These are phyloP conservation scores for Microcebus tavaratra DNA, from an alignment of 2,113 vertebrate genomes.

Conservation along the genomic window DNA sequence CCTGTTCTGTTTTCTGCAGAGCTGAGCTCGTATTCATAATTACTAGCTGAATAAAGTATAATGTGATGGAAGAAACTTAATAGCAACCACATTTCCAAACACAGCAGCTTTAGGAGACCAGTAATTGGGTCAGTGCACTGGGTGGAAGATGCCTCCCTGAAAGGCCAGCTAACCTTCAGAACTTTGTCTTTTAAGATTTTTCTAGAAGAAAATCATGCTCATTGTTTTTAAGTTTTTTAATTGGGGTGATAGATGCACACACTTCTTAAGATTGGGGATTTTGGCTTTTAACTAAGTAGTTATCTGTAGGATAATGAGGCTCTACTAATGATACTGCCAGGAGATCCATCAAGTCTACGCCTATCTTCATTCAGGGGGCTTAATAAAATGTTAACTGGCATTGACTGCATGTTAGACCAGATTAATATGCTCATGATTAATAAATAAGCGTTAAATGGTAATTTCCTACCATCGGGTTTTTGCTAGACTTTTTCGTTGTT, in stretches of 20 bases:
- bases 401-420: not conserved
- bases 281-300: constrained; percentile 25
- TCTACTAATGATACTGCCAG: not conserved
- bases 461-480: not conserved
- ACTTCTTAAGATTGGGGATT: not conserved
- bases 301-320: not conserved
- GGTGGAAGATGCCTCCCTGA: not conserved
- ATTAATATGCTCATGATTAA: not conserved
- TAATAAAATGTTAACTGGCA: not conserved
- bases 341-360: not conserved
- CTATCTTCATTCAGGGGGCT: not conserved
- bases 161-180: not conserved
- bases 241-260: not conserved
- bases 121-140: not conserved
- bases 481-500: not conserved
- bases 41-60: constrained; percentile 21
- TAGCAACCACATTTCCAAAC: not conserved
- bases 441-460: not conserved
- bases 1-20: constrained; percentile 7
- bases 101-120: constrained; percentile 34
- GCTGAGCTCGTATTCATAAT: constrained; percentile 41
- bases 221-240: not conserved
- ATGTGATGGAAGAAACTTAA: not conserved
- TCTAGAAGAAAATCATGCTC: not conserved
- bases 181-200: not conserved